Conservation (phyloP, 2,888 invertebrate species). For the Mayetiola destructor region DNA sequence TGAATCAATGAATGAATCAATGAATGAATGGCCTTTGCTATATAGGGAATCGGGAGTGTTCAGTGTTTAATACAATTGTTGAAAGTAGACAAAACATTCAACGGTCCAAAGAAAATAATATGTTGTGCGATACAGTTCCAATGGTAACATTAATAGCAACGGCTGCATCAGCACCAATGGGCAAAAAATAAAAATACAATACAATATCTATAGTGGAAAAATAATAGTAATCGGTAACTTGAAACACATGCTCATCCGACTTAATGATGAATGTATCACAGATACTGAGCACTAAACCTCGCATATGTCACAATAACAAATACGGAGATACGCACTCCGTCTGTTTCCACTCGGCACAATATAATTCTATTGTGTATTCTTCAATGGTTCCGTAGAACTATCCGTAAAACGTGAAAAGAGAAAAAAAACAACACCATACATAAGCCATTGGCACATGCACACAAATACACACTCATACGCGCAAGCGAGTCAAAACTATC, state of each 20-base stretch:
- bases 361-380: not conserved
- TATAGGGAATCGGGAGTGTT: no score
- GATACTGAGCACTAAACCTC: not conserved
- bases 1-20: no score
- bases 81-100: not conserved
- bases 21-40: no score
- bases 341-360: conserved; percentile 3
- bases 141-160: no score
- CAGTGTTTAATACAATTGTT: not conserved
- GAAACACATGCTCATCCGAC: conserved; percentile 11
- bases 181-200: not conserved
- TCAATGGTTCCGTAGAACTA: no score
- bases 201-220: no score
- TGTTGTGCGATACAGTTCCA: no score
- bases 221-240: no score
- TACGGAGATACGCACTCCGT: not conserved
- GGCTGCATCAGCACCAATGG: not conserved
- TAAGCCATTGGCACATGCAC: not conserved
- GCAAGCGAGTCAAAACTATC: no score
- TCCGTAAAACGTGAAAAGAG: no score
- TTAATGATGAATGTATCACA: not conserved
- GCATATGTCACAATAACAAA: conserved; percentile 13
- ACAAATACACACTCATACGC: not conserved
- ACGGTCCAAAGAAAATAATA: not conserved
- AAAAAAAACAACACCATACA: not conserved